These are phyloP conservation scores for Bombus confusus DNA, from an alignment of 1,140 invertebrate genomes.

Conservation along the genomic window DNA sequence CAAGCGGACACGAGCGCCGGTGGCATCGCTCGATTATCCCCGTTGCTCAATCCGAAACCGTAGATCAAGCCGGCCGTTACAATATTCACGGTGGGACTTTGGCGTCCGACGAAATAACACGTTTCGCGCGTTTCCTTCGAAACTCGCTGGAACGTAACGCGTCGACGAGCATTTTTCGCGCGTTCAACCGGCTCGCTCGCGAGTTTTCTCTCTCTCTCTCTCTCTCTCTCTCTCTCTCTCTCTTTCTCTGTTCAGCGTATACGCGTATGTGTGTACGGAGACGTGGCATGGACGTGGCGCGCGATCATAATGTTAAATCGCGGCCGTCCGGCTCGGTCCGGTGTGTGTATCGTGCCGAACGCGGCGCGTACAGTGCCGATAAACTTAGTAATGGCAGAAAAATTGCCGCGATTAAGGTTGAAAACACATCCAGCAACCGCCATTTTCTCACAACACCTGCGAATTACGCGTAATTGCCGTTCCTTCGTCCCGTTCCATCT, in stretches of 20 bases:
- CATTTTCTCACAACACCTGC: conserved; percentile 82
- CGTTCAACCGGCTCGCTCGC: not conserved
- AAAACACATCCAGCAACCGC: conserved; percentile 79
- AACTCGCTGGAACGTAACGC: conserved; percentile 1
- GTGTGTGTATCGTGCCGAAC: conserved; percentile 54
- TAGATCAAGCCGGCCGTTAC: conserved; percentile 11
- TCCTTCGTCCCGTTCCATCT: conserved; percentile 67
- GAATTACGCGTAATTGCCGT: conserved; percentile 82
- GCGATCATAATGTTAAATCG: conserved; percentile 62
- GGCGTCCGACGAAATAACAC: conserved; percentile 9
- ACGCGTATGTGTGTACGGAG: not conserved
- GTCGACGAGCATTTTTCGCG: conserved; percentile 43
- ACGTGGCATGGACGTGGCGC: not conserved
- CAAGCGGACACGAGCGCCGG: conserved; percentile 2
- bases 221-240: not conserved
- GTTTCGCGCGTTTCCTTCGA: conserved; percentile 18
- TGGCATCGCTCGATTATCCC: conserved; percentile 20
- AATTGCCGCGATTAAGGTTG: conserved; percentile 81
- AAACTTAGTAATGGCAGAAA: conserved; percentile 80
- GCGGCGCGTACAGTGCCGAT: conserved; percentile 60
- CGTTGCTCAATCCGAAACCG: conserved; percentile 1
- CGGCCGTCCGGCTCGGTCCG: not conserved
- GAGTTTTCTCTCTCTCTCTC: not conserved
- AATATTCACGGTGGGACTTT: not conserved
- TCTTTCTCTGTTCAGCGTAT: not conserved